These are phyloP conservation scores for Sardinella longiceps DNA, from an alignment of 2,797 vertebrate species.

Conservation along the genomic window DNA sequence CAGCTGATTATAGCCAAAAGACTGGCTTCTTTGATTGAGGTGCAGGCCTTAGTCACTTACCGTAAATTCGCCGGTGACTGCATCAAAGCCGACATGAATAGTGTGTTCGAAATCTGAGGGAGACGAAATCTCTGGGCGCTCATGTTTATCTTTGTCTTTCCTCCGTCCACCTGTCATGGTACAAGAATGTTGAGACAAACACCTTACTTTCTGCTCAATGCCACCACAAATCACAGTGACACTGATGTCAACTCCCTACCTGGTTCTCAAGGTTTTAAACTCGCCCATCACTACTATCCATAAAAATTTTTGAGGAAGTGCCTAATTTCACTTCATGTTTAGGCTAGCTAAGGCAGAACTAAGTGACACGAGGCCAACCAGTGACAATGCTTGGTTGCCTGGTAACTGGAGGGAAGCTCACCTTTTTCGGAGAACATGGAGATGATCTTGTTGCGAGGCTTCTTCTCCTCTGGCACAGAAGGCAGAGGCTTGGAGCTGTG, in stretches of 20 bases:
- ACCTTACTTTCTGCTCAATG: not conserved
- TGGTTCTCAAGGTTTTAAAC: not conserved
- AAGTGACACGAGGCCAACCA: not conserved
- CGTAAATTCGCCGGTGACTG: constrained; percentile 98
- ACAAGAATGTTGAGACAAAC: not conserved
- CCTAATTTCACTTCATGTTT: not conserved
- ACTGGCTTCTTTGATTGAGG: not conserved
- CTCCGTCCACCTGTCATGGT: constrained; percentile 82
- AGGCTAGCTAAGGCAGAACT: constrained; percentile 1
- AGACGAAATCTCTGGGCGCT: constrained; percentile 95
- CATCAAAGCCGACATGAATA: constrained; percentile 97
- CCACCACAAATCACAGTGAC: not conserved
- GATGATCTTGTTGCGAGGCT: constrained; percentile 93
- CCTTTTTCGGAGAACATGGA: constrained; percentile 97
- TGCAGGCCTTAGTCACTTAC: constrained; percentile 73
- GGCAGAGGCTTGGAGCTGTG: constrained; percentile 92
- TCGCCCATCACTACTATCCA: not conserved
- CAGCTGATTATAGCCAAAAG: not conserved
- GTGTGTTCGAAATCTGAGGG: constrained; percentile 99
- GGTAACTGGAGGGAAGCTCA: constrained; percentile 48
- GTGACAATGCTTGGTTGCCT: not conserved
- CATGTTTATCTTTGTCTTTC: constrained; percentile 90
- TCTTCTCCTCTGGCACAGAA: constrained; percentile 93
- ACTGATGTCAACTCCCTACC: not conserved
- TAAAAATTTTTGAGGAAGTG: not conserved